Evolutionary conservation across 2,113 vertebrate species (phyloP), one percentile per base, ranked within the genome.

Genomic region (Sorex araneus): DNA sequence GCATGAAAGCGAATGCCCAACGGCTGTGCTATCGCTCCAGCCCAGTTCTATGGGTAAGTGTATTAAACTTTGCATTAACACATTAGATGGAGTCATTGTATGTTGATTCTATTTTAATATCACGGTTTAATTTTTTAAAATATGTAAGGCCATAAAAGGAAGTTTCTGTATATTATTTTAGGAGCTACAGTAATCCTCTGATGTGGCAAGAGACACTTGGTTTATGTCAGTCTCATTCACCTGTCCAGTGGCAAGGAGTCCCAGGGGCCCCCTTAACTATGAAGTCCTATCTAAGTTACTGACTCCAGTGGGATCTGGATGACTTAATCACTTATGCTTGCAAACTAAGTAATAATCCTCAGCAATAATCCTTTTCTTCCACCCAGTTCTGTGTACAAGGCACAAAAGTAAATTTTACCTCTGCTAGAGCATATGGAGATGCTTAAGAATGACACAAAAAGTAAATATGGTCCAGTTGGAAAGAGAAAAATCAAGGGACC

Each of bases 361-460:
- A 34, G 16, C 25, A 21, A 8, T 73, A 34, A 77, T 81, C 50
- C 10, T 82, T 75, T 45, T 64, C 64, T 82, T 47, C 13, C 11
- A 74, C 21, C 54, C 60, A 75, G 13, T 8, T 85, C n/a, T 86
- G 82, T 66, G 23, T 84, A 28, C 8, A 67, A 66, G 50, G 87
- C 78, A 54, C 19, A 32, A 85, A 92, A 40, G 4, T 40, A 69
- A 84, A 74, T 78, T 69, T 89, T 64, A 27, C 64, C 63, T 90
- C 36, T 66, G 32, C n/a, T 45, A 18, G 25, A 73, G 10, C 18
- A 45, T 8, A 4, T 27, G 36, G 40, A 77, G 12, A 73, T 64
- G 21, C 16, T 32, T 16, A 85, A 74, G 11, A 47, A 12, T 47
- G 78, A 8, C 36, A 83, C 34, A 79, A 78, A 87, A 88, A 73